phyloP scores from a whole-genome alignment of 2,888 invertebrate genomes.

The Sarcophaga caerulescens region DNA sequence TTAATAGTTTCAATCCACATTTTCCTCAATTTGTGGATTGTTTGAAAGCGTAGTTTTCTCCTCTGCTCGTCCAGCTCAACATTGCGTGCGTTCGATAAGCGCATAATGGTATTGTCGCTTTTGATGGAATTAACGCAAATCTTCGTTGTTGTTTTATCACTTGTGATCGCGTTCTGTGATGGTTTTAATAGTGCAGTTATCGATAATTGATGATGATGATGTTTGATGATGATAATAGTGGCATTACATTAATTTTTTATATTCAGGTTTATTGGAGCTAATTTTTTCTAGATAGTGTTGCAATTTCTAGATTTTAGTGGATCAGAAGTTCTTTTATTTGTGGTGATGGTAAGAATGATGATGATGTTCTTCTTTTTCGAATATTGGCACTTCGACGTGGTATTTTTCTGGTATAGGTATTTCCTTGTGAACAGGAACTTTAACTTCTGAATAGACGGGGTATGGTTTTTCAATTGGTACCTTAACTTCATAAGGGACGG shows the following conservation, averaged over 20 bases:
- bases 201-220: slow-evolving; percentile 30
- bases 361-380: slow-evolving; percentile 81
- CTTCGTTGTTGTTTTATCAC: slow-evolving; percentile 70
- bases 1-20: slow-evolving; percentile 57
- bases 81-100: slow-evolving; percentile 74
- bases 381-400: slow-evolving; percentile 84
- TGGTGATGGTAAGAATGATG: slow-evolving; percentile 76
- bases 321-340: slow-evolving; percentile 47
- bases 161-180: slow-evolving; percentile 79
- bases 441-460: slow-evolving; percentile 86
- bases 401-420: slow-evolving; percentile 86
- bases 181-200: slow-evolving; percentile 37
- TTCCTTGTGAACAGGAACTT: slow-evolving; percentile 88
- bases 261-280: background rate
- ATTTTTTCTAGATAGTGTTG: background rate
- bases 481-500: slow-evolving; percentile 88
- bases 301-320: slow-evolving; percentile 40
- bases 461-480: slow-evolving; percentile 89
- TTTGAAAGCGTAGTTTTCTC: slow-evolving; percentile 74
- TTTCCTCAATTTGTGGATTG: slow-evolving; percentile 73
- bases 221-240: slow-evolving; percentile 37
- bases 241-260: slow-evolving; percentile 35
- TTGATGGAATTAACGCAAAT: slow-evolving; percentile 62
- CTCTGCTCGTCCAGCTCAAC: slow-evolving; percentile 80
- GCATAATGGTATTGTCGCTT: slow-evolving; percentile 71